phyloP scores from a whole-genome alignment of 2,888 invertebrate genomes.

The Rhagium mordax region DNA sequence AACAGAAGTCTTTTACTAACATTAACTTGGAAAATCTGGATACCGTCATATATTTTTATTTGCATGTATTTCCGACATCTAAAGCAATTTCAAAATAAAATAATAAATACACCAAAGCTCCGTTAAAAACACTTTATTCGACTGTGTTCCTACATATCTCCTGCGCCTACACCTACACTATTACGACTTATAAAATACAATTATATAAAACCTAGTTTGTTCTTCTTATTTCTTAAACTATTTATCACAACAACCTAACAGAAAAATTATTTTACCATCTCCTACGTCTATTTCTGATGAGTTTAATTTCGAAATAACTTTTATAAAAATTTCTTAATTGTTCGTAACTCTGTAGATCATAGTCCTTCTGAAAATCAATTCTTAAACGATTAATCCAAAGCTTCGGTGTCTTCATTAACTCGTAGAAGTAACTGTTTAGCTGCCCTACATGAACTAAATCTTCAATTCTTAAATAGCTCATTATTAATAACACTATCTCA shows the following conservation, averaged over 20 bases:
- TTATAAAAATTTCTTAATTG: constrained; percentile 46
- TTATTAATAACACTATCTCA: constrained; percentile 65
- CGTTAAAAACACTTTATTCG: not conserved
- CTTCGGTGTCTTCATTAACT: constrained; percentile 49
- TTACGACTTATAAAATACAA: not conserved
- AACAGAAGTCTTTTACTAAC: no score
- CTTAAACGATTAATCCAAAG: constrained; percentile 49
- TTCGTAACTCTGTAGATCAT: constrained; percentile 20
- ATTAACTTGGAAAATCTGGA: no score
- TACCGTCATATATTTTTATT: no score
- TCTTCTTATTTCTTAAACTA: not conserved
- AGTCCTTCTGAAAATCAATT: constrained; percentile 31
- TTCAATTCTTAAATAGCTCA: constrained; percentile 54
- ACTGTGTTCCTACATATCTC: not conserved
- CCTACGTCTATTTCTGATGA: not conserved
- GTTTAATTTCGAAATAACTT: not conserved
- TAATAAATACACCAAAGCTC: not conserved
- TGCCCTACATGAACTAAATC: constrained; percentile 54
- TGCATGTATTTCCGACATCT: no score
- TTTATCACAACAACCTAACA: not conserved
- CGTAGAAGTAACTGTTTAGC: constrained; percentile 57
- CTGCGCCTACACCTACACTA: not conserved
- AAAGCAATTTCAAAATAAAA: not conserved
- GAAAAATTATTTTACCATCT: not conserved
- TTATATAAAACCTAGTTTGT: not conserved